A percentile compares a stretch with the other conserved stretches of the same genome.
These are phyloP conservation scores for Plagiodera versicolora DNA, from an alignment of 2,888 invertebrate species.

Conservation along the genomic window DNA sequence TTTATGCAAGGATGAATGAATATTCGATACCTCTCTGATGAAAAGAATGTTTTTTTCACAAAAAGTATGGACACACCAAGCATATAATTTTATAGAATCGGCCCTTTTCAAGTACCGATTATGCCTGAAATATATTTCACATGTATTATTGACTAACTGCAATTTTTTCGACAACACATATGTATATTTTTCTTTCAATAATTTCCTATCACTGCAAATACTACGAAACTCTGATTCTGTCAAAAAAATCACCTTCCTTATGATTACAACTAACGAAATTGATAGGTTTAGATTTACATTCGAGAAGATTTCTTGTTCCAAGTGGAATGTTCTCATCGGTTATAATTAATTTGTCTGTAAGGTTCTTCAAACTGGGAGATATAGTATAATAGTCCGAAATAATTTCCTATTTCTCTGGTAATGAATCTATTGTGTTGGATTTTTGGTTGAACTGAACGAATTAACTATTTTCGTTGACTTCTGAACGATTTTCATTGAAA, in stretches of 20 bases:
- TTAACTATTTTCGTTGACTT: not conserved
- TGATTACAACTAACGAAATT: not conserved
- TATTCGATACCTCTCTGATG: not conserved
- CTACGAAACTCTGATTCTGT: not conserved
- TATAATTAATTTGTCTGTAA: not conserved
- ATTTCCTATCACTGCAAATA: constrained; percentile 3
- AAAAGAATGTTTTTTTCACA: constrained; percentile 3
- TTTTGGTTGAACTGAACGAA: not conserved
- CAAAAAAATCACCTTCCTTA: constrained; percentile 6
- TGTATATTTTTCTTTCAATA: constrained; percentile 6
- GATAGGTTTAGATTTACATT: not conserved
- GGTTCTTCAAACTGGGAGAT: not conserved
- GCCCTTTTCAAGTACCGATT: not conserved
- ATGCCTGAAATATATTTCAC: constrained; percentile 10
- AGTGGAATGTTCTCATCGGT: not conserved
- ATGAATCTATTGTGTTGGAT: not conserved
- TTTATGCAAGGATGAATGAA: not conserved
- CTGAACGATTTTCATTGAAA: not conserved
- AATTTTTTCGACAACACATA: constrained; percentile 1
- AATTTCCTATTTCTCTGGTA: not conserved
- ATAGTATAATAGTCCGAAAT: constrained; percentile 2
- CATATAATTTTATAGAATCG: constrained; percentile 14
- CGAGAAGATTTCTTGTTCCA: constrained; percentile 3
- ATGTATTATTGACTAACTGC: constrained; percentile 7
- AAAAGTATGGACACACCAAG: constrained; percentile 4